A percentile compares a stretch with the other conserved stretches of the same genome.
Evolutionary conservation across 2,888 invertebrate genomes (phyloP).

Genomic region (Dastarcus helophoroides): DNA sequence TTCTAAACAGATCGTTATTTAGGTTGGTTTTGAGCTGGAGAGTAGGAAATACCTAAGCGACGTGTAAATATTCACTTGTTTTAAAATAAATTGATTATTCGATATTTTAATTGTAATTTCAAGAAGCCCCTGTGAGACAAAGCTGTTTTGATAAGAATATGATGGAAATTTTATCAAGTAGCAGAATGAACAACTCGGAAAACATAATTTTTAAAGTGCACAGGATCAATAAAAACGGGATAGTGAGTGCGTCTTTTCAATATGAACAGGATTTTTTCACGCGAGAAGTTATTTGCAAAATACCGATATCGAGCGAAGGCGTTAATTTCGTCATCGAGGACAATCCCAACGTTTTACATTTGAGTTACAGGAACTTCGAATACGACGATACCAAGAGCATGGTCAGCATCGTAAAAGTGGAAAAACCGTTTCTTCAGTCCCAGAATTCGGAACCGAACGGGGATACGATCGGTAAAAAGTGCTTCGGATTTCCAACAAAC

Average conservation of each 20-base stretch:
- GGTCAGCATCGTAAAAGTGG: conserved; percentile 23
- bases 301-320: conserved; percentile 18
- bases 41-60: too few relatives aligned
- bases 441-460: conserved; percentile 1
- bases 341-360: conserved; percentile 18
- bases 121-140: conserved; percentile 17
- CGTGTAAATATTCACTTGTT: conserved; percentile 10
- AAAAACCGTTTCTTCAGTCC: conserved; percentile 12
- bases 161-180: conserved; percentile 24
- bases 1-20: too few relatives aligned
- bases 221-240: conserved; percentile 22
- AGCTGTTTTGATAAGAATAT: conserved; percentile 28
- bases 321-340: conserved; percentile 16
- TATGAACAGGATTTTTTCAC: conserved; percentile 27
- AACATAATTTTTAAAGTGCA: conserved; percentile 27
- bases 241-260: conserved; percentile 20
- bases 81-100: conserved; percentile 5
- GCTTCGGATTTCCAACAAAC: background rate
- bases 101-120: conserved; percentile 2
- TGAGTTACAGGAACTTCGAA: conserved; percentile 20
- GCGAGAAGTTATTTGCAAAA: conserved; percentile 24
- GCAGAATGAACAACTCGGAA: conserved; percentile 26
- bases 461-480: background rate
- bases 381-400: conserved; percentile 22
- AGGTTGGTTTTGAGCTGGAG: too few relatives aligned